Conservation (phyloP, 2,888 invertebrate species). For the Isoperla grammatica region DNA sequence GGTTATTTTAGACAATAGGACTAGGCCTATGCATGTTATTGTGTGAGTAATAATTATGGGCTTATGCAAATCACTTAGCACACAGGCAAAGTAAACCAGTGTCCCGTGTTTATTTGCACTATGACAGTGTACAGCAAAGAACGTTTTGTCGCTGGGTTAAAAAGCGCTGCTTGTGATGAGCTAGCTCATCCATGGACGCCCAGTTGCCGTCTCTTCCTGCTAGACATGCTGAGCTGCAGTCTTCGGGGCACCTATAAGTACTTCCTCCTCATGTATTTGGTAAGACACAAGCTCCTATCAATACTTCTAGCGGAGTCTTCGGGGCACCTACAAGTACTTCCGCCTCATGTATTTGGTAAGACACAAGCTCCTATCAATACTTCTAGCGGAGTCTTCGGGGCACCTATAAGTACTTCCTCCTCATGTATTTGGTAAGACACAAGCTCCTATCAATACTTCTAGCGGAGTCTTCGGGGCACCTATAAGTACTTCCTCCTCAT, state of each 20-base stretch:
- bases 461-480: not conserved
- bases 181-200: not conserved
- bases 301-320: too few species aligned
- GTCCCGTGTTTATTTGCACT: not conserved
- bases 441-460: too few species aligned
- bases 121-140: not conserved
- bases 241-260: not conserved
- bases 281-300: not conserved
- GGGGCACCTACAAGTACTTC: too few species aligned
- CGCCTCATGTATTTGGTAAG: too few species aligned
- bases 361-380: too few species aligned
- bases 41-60: too few species aligned
- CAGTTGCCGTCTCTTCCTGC: not conserved
- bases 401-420: not conserved
- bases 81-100: not conserved
- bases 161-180: not conserved
- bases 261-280: not conserved
- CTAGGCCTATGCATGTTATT: too few species aligned
- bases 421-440: constrained; percentile 1
- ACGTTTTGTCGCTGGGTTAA: too few species aligned
- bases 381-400: too few species aligned
- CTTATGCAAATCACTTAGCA: too few species aligned
- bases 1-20: too few species aligned
- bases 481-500: not conserved
- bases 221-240: not conserved